Evolutionary conservation across 2,888 invertebrate species (phyloP), one percentile per base, ranked within the genome.

Genomic region (Metellina segmentata): DNA sequence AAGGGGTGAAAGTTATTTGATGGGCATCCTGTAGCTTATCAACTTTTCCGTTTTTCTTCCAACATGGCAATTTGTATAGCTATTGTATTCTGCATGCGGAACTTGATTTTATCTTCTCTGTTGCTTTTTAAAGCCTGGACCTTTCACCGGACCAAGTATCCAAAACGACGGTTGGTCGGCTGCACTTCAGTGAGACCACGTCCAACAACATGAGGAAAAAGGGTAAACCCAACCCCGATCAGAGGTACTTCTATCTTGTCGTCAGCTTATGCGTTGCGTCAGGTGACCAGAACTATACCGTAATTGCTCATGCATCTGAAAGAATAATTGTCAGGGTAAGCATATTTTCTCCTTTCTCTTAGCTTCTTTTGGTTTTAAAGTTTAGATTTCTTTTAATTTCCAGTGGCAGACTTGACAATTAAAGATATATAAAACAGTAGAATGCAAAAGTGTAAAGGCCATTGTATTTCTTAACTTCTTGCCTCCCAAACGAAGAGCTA

Each of bases 171-270:
- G 98, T 99, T 0, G 99, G 99, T 0, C 96, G 99, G 8, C 96
- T 99, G 5, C 99, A 99, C 96, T 99, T 99, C 95, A 98, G 98
- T 85, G 99, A 99, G 95, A 99, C 99, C 0, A 99, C 99, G 0
- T 98, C 98, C 94, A 99, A 99, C 95, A 99, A 99, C 94, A 99
- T 99, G 98, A 96, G 99, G 78, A 99, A 99, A 95, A 99, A 99
- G 94, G 99, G 99, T 0, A 97, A 99, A 93, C 99, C 99, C 0
- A 99, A 99, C 95, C 99, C 99, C 0, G 99, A 99, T 95, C 99
- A 99, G 95, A 96, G 99, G 93, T 99, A 98, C 95, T 99, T 99
- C 95, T 97, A 98, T 95, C 96, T 99, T 93, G 98, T 99, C 11
- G 99, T 99, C 48, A 98, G 98, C 0, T 95, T 99, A 48, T 97